Evolutionary conservation across 2,888 invertebrate species (phyloP).

Genomic region (Sympetrum striolatum): DNA sequence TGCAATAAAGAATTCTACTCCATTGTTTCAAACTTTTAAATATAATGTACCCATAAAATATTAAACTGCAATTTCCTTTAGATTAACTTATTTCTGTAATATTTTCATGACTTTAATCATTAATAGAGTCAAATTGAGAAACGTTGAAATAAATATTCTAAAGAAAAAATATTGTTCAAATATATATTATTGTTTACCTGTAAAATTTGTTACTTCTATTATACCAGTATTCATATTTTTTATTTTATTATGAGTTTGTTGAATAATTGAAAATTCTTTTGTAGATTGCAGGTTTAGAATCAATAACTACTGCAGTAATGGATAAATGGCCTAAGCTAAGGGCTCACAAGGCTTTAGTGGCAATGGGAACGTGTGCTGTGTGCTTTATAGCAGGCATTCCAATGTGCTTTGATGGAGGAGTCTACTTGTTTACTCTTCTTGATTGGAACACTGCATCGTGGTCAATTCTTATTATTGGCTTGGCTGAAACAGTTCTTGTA

Average conservation of each 20-base stretch:
- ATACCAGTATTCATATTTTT: not conserved
- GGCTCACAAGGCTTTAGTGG: conserved; percentile 64
- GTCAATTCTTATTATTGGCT: conserved; percentile 75
- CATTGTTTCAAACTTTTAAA: too few species aligned
- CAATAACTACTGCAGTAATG: conserved; percentile 72
- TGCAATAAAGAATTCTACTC: too few species aligned
- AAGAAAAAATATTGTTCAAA: too few species aligned
- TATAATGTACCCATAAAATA: too few species aligned
- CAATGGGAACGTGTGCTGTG: conserved; percentile 68
- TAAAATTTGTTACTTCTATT: too few species aligned
- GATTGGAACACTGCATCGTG: conserved; percentile 81
- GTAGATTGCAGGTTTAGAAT: conserved; percentile 76
- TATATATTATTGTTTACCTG: not conserved
- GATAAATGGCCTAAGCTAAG: conserved; percentile 71
- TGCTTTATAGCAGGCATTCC: conserved; percentile 76
- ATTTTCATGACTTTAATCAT: too few species aligned
- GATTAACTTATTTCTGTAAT: too few species aligned
- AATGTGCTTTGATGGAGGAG: conserved; percentile 78
- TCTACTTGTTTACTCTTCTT: conserved; percentile 74
- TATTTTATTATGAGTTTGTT: too few species aligned
- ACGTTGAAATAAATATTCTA: too few species aligned
- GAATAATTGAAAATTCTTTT: not conserved
- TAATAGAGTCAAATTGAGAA: too few species aligned
- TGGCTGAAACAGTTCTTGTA: conserved; percentile 70
- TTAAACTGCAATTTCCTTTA: too few species aligned